These are phyloP conservation scores for Xenotilapia flavipinnis DNA, from an alignment of 2,113 vertebrate genomes.

Conservation along the genomic window DNA sequence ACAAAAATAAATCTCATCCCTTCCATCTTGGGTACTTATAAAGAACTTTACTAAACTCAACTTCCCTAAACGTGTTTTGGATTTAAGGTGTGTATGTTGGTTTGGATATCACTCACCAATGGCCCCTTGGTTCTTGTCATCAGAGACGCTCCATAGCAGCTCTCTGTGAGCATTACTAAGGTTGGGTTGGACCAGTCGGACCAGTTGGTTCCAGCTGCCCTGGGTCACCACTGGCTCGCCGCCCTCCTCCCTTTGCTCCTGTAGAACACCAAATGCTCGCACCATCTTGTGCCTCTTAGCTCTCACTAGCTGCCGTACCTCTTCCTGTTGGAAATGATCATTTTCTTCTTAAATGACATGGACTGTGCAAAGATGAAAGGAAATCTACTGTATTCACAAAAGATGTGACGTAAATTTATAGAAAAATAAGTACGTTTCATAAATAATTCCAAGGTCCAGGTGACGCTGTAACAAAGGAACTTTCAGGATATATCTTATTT, in stretches of 20 bases:
- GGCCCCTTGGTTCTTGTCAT: conserved; percentile 74
- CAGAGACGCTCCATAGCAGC: conserved; percentile 80
- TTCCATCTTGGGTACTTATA: background rate
- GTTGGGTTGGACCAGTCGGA: conserved; percentile 76
- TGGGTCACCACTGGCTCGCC: conserved; percentile 72
- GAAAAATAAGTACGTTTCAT: background rate
- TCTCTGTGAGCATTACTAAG: conserved; percentile 79
- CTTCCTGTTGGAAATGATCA: conserved; percentile 72
- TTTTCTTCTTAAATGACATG: background rate
- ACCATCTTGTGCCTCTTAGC: conserved; percentile 88
- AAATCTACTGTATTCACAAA: background rate
- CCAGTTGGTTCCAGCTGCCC: conserved; percentile 78
- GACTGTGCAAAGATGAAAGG: background rate
- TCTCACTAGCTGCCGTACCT: conserved; percentile 84
- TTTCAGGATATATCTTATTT: background rate
- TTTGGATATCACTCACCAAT: conserved; percentile 70
- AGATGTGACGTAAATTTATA: background rate
- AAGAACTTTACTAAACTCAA: background rate
- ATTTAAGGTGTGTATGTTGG: background rate
- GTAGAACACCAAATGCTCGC: conserved; percentile 83
- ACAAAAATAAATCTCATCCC: background rate
- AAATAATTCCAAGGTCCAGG: background rate
- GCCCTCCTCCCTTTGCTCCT: conserved; percentile 69
- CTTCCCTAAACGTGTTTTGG: background rate
- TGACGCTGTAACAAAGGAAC: background rate